Evolutionary conservation across 2,113 vertebrate species (phyloP).

Genomic region (Agapornis roseicollis): DNA sequence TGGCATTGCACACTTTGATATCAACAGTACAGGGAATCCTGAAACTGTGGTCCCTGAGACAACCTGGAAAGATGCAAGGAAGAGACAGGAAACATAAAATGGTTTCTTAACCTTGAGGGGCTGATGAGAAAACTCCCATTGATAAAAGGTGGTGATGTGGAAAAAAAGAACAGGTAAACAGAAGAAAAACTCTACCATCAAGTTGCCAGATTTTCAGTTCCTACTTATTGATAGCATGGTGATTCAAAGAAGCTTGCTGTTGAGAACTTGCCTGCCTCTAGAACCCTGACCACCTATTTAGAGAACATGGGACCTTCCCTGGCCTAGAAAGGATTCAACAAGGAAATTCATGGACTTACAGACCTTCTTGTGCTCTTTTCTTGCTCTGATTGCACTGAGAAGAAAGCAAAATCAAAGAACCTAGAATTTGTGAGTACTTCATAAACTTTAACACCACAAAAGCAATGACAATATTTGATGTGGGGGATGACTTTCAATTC

Average conservation of each 20-base stretch:
- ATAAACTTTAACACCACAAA: background rate
- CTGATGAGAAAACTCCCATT: background rate
- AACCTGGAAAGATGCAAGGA: background rate
- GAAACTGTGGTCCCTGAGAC: background rate
- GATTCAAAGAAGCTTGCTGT: background rate
- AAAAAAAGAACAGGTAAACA: background rate
- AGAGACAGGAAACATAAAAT: background rate
- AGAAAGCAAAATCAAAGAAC: background rate
- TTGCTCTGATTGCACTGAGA: background rate
- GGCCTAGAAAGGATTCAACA: background rate
- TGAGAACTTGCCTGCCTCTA: background rate
- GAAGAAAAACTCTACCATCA: background rate
- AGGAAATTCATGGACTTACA: background rate
- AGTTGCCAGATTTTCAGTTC: background rate
- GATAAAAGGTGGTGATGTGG: background rate
- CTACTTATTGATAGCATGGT: background rate
- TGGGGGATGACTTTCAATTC: background rate
- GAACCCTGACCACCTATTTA: background rate
- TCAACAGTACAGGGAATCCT: background rate
- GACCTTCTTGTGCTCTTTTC: background rate
- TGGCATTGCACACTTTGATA: fast-evolving
- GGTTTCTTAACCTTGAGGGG: background rate
- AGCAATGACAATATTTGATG: background rate
- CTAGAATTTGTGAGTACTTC: background rate
- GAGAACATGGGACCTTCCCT: background rate